phyloP scores from a whole-genome alignment of 2,888 invertebrate species.

The Brachynemurus nebulosus region DNA sequence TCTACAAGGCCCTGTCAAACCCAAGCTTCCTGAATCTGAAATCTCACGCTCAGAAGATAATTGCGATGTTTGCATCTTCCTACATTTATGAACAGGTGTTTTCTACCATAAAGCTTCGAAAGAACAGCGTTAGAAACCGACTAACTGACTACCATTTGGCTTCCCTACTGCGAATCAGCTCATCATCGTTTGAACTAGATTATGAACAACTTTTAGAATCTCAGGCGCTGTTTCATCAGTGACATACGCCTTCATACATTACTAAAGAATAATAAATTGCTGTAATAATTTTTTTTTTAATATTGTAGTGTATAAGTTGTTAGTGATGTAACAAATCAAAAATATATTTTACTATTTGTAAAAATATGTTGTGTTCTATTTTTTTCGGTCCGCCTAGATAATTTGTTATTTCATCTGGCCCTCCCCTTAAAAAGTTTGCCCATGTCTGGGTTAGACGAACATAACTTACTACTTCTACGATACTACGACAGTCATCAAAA shows the following conservation, averaged over 20 bases:
- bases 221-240: neutral
- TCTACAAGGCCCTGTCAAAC: neutral
- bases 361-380: constrained; percentile 1
- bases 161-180: neutral
- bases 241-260: constrained; percentile 2
- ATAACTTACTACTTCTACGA: no score
- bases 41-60: neutral
- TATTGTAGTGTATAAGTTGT: neutral
- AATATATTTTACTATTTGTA: neutral
- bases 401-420: constrained; percentile 1
- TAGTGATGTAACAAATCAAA: constrained; percentile 3
- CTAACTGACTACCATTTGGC: no score
- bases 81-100: no score
- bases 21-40: neutral
- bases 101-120: no score
- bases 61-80: neutral
- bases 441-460: no score
- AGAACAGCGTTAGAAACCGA: no score
- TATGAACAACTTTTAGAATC: constrained; percentile 3
- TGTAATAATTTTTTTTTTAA: neutral
- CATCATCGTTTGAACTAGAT: neutral
- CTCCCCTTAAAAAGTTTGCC: no score
- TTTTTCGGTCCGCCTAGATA: constrained; percentile 3
- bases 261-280: neutral
- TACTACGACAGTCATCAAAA: no score